Conservation (phyloP, 1,140 invertebrate species). For the Pogonomyrmex barbatus region DNA sequence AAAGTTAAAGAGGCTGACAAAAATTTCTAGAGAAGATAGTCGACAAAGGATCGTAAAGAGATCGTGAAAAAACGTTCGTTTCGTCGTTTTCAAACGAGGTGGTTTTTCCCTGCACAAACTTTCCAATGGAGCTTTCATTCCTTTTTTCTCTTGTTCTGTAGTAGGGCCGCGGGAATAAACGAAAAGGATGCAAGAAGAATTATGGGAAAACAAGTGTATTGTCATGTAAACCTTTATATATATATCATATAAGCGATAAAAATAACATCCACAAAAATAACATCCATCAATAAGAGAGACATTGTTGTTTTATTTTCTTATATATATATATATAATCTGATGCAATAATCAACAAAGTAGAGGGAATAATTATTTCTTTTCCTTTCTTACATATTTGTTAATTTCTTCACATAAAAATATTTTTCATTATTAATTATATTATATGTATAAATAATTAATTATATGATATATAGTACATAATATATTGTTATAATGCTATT, state of each 20-base stretch:
- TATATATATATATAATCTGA: too few relatives aligned
- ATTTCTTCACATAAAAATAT: not conserved
- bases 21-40: not conserved
- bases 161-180: constrained; percentile 33
- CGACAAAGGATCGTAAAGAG: constrained; percentile 49
- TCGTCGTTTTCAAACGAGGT: constrained; percentile 14
- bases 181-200: constrained; percentile 56
- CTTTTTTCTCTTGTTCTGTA: constrained; percentile 39
- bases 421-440: not conserved
- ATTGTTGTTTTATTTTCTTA: not conserved
- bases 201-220: constrained; percentile 38
- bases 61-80: constrained; percentile 21
- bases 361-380: too few relatives aligned
- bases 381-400: not conserved
- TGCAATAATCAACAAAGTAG: not conserved
- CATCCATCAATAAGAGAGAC: not conserved
- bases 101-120: constrained; percentile 24
- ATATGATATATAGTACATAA: not conserved
- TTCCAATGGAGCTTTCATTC: constrained; percentile 17
- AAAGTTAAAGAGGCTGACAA: not conserved
- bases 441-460: not conserved
- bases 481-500: not conserved
- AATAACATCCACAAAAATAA: constrained; percentile 34
- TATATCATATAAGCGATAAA: constrained; percentile 2
- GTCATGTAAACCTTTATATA: constrained; percentile 48